phyloP scores from a whole-genome alignment of 2,113 vertebrate genomes.

The Puffinus mauretanicus region DNA sequence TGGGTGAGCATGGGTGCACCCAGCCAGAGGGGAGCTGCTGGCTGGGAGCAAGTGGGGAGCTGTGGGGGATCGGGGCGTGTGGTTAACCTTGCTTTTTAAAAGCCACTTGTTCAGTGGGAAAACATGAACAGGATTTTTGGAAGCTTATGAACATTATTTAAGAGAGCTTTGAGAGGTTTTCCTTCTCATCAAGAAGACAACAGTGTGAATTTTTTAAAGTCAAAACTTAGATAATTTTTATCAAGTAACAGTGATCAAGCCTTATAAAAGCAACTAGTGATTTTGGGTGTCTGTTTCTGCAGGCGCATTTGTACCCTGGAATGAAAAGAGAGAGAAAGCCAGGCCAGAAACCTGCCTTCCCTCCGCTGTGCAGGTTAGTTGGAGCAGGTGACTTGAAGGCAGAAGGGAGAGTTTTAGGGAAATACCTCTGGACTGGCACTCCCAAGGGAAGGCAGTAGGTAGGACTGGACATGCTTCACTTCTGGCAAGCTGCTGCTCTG shows the following conservation, averaged over 20 bases:
- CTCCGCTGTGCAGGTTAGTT: no score
- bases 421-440: no score
- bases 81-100: background rate
- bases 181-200: background rate
- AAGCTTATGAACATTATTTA: background rate
- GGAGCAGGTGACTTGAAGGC: no score
- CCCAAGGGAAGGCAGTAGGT: no score
- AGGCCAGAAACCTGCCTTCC: no score
- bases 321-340: no score
- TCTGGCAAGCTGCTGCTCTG: no score
- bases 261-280: background rate
- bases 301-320: background rate
- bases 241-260: background rate
- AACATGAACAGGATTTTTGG: background rate
- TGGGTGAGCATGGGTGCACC: background rate
- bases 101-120: background rate
- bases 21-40: background rate
- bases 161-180: background rate
- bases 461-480: no score
- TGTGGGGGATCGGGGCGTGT: accelerated
- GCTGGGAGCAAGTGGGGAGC: background rate
- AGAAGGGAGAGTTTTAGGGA: no score
- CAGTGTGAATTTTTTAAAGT: background rate
- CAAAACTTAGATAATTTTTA: background rate
- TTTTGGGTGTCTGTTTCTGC: background rate